Evolutionary conservation across 1,140 invertebrate species (phyloP).

Genomic region (Rhopalosiphum padi): DNA sequence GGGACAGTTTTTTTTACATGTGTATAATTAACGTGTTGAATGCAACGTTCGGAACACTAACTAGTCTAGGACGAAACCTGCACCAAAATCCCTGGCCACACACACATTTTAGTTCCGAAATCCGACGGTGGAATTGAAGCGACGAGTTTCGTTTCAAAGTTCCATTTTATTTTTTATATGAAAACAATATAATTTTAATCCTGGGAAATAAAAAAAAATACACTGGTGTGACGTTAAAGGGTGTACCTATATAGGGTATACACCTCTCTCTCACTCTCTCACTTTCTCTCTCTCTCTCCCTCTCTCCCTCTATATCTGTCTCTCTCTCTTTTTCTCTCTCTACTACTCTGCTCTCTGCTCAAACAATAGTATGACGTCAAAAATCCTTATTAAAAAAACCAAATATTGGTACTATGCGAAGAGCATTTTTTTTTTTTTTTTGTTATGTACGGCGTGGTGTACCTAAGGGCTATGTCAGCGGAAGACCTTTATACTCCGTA

Average conservation of each 20-base stretch:
- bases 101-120: not conserved
- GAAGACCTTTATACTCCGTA: not conserved
- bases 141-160: not conserved
- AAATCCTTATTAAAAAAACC: slow-evolving; percentile 1
- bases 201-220: not conserved
- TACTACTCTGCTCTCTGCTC: not conserved
- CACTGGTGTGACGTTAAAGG: not conserved
- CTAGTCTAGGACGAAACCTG: not conserved
- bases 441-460: not conserved
- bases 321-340: not conserved
- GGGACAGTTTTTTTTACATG: slow-evolving; percentile 24
- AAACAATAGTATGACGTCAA: slow-evolving; percentile 6
- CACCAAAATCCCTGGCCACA: not conserved
- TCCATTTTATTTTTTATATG: not conserved
- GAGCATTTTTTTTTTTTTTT: not conserved
- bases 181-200: slow-evolving; percentile 13
- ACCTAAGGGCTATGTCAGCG: not conserved
- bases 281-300: not conserved
- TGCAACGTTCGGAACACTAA: not conserved
- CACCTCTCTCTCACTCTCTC: no score
- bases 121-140: not conserved
- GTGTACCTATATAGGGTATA: not conserved
- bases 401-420: not conserved
- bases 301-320: not conserved
- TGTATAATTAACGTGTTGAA: slow-evolving; percentile 38